Conservation (phyloP, 2,797 vertebrate genomes). For the Falco naumanni region DNA sequence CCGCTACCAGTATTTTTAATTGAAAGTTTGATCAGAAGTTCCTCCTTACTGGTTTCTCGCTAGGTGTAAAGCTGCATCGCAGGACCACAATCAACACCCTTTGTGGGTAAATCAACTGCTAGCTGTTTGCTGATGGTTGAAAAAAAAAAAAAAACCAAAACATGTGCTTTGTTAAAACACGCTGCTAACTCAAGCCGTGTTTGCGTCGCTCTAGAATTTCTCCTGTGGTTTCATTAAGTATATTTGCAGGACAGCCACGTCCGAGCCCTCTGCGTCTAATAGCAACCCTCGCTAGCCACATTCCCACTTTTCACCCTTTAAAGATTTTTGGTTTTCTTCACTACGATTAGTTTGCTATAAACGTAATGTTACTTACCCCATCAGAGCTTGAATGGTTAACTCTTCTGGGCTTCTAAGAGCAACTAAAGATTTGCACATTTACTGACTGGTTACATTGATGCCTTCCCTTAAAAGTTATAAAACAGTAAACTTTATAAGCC, state of each 20-base stretch:
- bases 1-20: conserved; percentile 14
- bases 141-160: background rate
- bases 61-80: conserved; percentile 48
- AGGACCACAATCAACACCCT: conserved; percentile 50
- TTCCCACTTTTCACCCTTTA: conserved; percentile 61
- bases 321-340: conserved; percentile 65
- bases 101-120: conserved; percentile 60
- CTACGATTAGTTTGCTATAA: conserved; percentile 78
- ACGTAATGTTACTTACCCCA: conserved; percentile 88
- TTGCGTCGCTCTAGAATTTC: conserved; percentile 51
- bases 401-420: conserved; percentile 84
- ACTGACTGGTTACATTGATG: conserved; percentile 83
- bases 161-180: conserved; percentile 64
- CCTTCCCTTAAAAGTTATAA: conserved; percentile 90
- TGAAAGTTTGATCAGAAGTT: conserved; percentile 53
- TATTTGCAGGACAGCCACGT: conserved; percentile 29
- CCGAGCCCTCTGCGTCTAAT: conserved; percentile 16
- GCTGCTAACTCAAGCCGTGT: conserved; percentile 41
- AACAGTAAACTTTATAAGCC: conserved; percentile 97
- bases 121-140: conserved; percentile 27
- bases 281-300: conserved; percentile 30
- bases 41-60: conserved; percentile 38
- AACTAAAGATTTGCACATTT: conserved; percentile 87
- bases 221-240: conserved; percentile 54
- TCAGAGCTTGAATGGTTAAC: conserved; percentile 83